Evolutionary conservation across 2,888 invertebrate species (phyloP).

Genomic region (Gandaritis pyraliata): DNA sequence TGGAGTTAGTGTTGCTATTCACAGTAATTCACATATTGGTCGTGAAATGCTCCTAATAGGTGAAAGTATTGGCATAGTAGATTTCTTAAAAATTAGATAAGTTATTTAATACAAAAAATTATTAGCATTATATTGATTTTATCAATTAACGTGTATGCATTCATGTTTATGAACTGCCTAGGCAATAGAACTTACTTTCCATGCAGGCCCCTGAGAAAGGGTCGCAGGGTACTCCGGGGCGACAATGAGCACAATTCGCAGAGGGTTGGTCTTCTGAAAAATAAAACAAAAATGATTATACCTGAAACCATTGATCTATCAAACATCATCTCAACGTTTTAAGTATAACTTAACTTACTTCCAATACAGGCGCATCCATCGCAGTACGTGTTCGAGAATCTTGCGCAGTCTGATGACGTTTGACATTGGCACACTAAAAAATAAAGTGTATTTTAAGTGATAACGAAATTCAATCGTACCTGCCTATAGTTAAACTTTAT

Average conservation of each 20-base stretch:
- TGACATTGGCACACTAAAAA: slow-evolving; percentile 89
- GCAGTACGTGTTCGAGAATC: slow-evolving; percentile 83
- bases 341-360: slow-evolving; percentile 73
- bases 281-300: slow-evolving; percentile 2
- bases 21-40: slow-evolving; percentile 61
- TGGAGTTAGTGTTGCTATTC: slow-evolving; percentile 83
- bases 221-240: slow-evolving; percentile 91
- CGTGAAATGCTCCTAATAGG: slow-evolving; percentile 68
- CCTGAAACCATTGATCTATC: background rate
- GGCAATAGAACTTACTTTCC: slow-evolving; percentile 87
- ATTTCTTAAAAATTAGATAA: slow-evolving; percentile 3
- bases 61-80: slow-evolving; percentile 40
- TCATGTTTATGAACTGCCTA: background rate
- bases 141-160: slow-evolving; percentile 18
- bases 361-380: slow-evolving; percentile 89
- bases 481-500: too few relatives aligned
- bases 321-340: too few relatives aligned
- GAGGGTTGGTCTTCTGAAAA: slow-evolving; percentile 55
- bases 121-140: slow-evolving; percentile 45
- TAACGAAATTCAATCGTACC: too few relatives aligned
- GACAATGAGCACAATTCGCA: slow-evolving; percentile 89
- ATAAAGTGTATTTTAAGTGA: background rate
- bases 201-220: slow-evolving; percentile 92
- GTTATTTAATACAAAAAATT: slow-evolving; percentile 21
- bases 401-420: slow-evolving; percentile 86